Evolutionary conservation across 2,888 invertebrate genomes (phyloP), one percentile per base, ranked within the genome.

Genomic region (Syritta pipiens): DNA sequence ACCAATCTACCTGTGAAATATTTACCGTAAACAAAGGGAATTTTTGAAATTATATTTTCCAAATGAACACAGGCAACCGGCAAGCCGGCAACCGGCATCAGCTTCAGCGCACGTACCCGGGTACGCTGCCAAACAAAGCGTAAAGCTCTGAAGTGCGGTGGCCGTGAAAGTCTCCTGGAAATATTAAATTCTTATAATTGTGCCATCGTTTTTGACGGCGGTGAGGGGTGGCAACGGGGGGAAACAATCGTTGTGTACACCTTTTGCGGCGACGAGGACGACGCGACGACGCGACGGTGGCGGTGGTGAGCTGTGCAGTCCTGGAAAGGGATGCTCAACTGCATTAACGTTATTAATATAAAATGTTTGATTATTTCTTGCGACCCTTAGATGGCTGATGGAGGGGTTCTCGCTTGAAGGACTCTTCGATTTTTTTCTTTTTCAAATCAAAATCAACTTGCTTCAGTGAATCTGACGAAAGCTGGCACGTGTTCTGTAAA

Each of bases 131-230:
- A 72, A 79, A 74, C 79, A 74, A 79, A 74, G 79, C 79, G 72
- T 72, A 74, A 68, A 74, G 62, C 51, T 68, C 62, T 62, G 55
- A 79, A 72, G 72, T 72, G 60, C 62, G 67, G 40, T 79, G 72
- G 72, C 68, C 74, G 72, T 79, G 79, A 79, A 79, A 74, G 67
- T 79, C 68, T 62, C 74, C 60, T 79, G 62, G 74, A 67, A 79
- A 79, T 79, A 74, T 79, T 79, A 79, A 79, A 79, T 74, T 79
- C 79, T 79, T 79, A 79, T 79, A 72, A 79, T 74, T 79, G 60
- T 74, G 72, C 71, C 71, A 72, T 77, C 71, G 59, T 71, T 72
- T 35, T 40, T 32, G 32, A 1, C 20, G 37, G 20, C 24, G 17
- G 40, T 19, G 37, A 20, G 32, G 48, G 46, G 17, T 17, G 9